Conservation (phyloP, 1,140 invertebrate species). For the Colletes gigas region DNA sequence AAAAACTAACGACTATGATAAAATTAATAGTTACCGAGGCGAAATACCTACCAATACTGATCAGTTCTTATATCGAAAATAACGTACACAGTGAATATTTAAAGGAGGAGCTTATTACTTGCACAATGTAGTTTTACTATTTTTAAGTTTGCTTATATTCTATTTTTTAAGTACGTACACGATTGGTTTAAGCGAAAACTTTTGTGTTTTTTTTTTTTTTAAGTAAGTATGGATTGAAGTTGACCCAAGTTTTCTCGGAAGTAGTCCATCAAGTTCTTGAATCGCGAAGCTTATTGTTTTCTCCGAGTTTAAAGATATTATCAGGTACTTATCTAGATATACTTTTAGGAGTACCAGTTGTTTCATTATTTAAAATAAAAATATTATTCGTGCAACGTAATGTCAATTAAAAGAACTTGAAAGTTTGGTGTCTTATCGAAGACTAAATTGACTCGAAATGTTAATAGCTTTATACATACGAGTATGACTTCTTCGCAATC, state of each 20-base stretch:
- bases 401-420: not conserved
- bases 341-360: constrained; percentile 19
- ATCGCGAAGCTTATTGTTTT: not conserved
- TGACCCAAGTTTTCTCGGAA: not conserved
- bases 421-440: not conserved
- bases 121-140: not conserved
- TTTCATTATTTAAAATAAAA: not conserved
- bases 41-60: constrained; percentile 38
- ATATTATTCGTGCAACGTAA: not conserved
- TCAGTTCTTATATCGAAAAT: constrained; percentile 29
- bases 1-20: constrained; percentile 8
- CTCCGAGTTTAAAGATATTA: constrained; percentile 5
- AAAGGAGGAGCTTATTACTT: constrained; percentile 10
- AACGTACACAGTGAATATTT: constrained; percentile 4
- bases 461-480: not conserved
- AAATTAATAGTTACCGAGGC: constrained; percentile 28
- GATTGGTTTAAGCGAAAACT: not conserved
- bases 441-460: not conserved
- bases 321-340: constrained; percentile 38
- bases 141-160: constrained; percentile 30
- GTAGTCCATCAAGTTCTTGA: not conserved
- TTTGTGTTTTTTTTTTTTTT: too few species aligned
- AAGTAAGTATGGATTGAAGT: not conserved
- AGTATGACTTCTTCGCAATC: not conserved
- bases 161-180: constrained; percentile 37